Evolutionary conservation across 1,140 invertebrate species (phyloP), one percentile per base, ranked within the genome.

Genomic region (Brachystomella parvula): DNA sequence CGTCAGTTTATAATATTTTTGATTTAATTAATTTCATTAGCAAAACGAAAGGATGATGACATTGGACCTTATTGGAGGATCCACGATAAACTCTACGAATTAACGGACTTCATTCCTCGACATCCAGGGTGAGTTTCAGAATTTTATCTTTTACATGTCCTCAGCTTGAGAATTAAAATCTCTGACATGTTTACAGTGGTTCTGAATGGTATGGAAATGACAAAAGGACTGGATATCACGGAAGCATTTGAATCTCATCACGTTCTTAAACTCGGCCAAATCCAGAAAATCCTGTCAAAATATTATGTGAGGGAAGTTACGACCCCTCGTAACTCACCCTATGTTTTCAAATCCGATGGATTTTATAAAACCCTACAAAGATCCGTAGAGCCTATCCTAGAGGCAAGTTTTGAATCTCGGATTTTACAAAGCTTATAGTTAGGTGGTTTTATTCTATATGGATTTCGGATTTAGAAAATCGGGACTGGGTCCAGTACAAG

Each of bases 1-100:
- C n/a, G n/a, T n/a, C n/a, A n/a, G n/a, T n/a, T n/a, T n/a, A n/a
- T n/a, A n/a, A n/a, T n/a, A 68, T 61, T 17, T 30, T 66, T 3
- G 12, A 39, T 44, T 61, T 58, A 39, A 15, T 29, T 30, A 31
- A n/a, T 53, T 53, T 53, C 24, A 9, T 53, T 53, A 71, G 70
- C 33, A 0, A 71, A 71, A 49, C 32, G 53, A 59, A 79, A 79
- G 49, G 72, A 78, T 32, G 84, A 88, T 69, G 88, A 92, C 74
- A 84, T 84, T 17, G 86, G 88, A 0, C 87, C 83, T 6, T 77
- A 90, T 0, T 93, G 90, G 90, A 79, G 90, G 64, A 82, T 92
- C 19, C 82, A 85, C 69, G 82, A 92, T 76, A 79, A 80, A 47
- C 79, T 93, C 0, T 92, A 92, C 74, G 86, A 92, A 76, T 78